A percentile compares a stretch with the other conserved stretches of the same genome.
Conservation (phyloP, 2,888 invertebrate species). For the Tribolium freemani region DNA sequence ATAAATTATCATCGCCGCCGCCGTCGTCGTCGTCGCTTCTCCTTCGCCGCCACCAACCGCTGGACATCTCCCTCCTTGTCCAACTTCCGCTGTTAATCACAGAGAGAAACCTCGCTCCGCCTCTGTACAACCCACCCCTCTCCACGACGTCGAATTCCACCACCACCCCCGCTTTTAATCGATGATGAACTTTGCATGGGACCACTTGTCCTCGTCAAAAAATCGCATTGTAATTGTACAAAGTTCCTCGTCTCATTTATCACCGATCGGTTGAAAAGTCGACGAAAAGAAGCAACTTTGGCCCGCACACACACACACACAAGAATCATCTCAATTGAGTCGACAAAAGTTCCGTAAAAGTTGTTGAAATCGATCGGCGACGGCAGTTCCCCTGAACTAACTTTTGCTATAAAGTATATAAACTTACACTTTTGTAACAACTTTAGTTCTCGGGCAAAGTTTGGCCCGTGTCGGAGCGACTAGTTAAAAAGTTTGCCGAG, state of each 20-base stretch:
- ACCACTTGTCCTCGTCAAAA: constrained; percentile 45
- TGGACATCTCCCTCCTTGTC: constrained; percentile 24
- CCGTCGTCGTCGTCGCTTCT: constrained; percentile 13
- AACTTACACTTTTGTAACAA: constrained; percentile 70
- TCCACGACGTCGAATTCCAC: constrained; percentile 42
- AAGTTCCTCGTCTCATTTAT: constrained; percentile 14
- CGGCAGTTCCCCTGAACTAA: constrained; percentile 64
- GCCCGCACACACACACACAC: background rate
- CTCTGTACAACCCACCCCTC: constrained; percentile 16
- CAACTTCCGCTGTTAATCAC: constrained; percentile 41
- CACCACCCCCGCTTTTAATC: constrained; percentile 50
- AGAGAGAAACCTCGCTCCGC: constrained; percentile 37
- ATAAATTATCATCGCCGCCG: constrained; percentile 53
- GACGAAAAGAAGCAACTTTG: constrained; percentile 8
- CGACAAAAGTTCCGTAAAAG: constrained; percentile 44
- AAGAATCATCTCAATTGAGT: constrained; percentile 28
- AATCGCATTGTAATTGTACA: background rate
- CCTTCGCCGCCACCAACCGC: background rate
- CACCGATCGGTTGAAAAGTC: constrained; percentile 28
- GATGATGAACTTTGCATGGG: constrained; percentile 54
- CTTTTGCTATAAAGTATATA: constrained; percentile 70
- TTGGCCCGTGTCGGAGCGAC: constrained; percentile 62
- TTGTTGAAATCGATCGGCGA: constrained; percentile 47
- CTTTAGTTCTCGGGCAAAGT: constrained; percentile 66
- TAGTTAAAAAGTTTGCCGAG: constrained; percentile 65